Evolutionary conservation across 1,140 invertebrate species (phyloP), one percentile per base, ranked within the genome.

Genomic region (Ips nitidus): DNA sequence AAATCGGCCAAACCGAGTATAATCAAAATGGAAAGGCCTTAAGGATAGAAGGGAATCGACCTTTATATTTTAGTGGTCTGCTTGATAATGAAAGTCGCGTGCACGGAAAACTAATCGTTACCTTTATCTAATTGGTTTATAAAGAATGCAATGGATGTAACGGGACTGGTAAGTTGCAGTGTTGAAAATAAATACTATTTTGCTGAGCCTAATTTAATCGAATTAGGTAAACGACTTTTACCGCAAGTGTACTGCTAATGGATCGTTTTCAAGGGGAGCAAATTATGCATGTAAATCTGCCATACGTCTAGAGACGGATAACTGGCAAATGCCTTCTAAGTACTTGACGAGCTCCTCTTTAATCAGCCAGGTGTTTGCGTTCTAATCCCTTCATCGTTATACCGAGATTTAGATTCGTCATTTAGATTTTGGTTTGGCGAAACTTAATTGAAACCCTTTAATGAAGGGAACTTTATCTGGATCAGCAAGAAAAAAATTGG

Each of bases 201-300:
- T 39, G 37, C 7, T 41, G 1, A 39, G 36, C 40, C n/a, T n/a
- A 61, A 50, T n/a, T 45, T 58, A 2, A 55, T 38, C 52, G 37
- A 55, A 55, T 59, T 42, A 59, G 38, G 40, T 36, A 38, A 59
- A 42, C 38, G 38, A 59, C 41, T 59, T 59, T 42, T 22, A 59
- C 39, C 57, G 57, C 41, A 61, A 47, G 39, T 37, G 22, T 5
- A 4, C 22, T 4, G 4, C 59, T 61, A 61, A 61, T 61, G 59
- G 59, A 61, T 47, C 59, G 59, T 61, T 61, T 47, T 38, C 45
- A 6, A 36, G 7, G 6, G 57, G 22, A 6, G 37, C 43, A 50
- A 61, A 45, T 61, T 61, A 61, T 47, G 43, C 59, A 61, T 61
- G 59, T 61, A 61, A 61, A 61, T 61, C 59, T 61, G 36, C 42